Evolutionary conservation across 2,888 invertebrate species (phyloP).

Genomic region (Odiellus spinosus): DNA sequence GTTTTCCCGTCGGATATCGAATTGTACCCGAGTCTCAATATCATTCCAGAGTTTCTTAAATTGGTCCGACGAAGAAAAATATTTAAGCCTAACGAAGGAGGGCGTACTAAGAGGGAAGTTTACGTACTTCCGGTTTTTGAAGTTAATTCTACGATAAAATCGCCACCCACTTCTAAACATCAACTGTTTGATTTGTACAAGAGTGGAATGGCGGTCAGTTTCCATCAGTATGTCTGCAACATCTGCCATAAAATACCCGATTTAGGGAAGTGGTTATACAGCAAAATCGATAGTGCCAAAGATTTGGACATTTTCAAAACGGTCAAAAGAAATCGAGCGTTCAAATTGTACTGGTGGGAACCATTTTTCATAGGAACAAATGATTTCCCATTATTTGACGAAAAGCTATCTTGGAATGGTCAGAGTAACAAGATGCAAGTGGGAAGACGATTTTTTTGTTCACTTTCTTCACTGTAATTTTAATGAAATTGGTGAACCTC

Average conservation of each 20-base stretch:
- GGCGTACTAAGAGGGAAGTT: conserved; percentile 12
- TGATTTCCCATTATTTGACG: not conserved
- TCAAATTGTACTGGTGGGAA: not conserved
- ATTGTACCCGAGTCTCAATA: conserved; percentile 21
- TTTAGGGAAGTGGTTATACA: conserved; percentile 43
- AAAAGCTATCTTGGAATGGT: not conserved
- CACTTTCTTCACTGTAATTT: no score
- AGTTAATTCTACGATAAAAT: conserved; percentile 24
- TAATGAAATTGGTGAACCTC: no score
- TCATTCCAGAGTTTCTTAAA: conserved; percentile 8
- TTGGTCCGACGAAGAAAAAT: conserved; percentile 5
- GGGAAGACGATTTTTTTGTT: not conserved
- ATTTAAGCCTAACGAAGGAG: not conserved
- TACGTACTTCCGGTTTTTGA: conserved; percentile 33
- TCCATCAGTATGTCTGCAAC: conserved; percentile 49
- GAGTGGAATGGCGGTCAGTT: conserved; percentile 44
- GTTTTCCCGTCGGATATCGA: conserved; percentile 22
- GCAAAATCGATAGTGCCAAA: no score
- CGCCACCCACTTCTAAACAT: conserved; percentile 49
- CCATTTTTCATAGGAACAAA: not conserved
- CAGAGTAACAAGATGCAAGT: not conserved
- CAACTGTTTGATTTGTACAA: conserved; percentile 38
- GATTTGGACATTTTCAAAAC: not conserved
- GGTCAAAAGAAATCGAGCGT: not conserved
- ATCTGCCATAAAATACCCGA: conserved; percentile 62